Percentiles rank a stretch among this genome's conserved stretches.
phyloP scores from a whole-genome alignment of 2,888 invertebrate genomes.

The Leptopilina myrica region DNA sequence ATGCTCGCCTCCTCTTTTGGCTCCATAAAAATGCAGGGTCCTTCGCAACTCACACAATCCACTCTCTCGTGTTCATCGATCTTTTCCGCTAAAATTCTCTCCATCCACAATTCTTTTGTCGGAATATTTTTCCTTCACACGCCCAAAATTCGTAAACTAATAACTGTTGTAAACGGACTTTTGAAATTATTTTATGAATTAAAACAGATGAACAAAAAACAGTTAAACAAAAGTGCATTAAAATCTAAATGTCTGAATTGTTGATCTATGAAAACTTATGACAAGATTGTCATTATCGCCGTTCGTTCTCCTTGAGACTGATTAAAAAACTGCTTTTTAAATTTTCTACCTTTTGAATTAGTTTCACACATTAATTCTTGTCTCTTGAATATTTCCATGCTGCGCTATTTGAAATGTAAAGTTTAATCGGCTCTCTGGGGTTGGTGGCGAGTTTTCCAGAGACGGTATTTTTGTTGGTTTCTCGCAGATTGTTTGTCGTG shows the following conservation, averaged over 20 bases:
- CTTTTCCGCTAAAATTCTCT: constrained; percentile 3
- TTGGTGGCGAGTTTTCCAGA: constrained; percentile 55
- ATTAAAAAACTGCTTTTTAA: background rate
- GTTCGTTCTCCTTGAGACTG: constrained; percentile 52
- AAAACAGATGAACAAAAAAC: too few relatives aligned
- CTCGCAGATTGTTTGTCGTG: constrained; percentile 37
- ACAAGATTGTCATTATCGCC: constrained; percentile 60
- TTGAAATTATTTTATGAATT: background rate
- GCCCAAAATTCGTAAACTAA: background rate
- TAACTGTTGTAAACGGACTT: background rate
- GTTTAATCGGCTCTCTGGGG: constrained; percentile 66
- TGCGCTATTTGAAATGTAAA: constrained; percentile 65
- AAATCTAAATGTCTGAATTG: constrained; percentile 54
- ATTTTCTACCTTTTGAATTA: too few relatives aligned
- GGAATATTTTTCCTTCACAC: background rate
- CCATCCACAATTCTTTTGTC: background rate
- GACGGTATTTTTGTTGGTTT: constrained; percentile 66
- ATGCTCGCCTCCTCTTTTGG: constrained; percentile 60
- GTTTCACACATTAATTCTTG: background rate
- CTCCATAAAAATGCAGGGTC: constrained; percentile 59
- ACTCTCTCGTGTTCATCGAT: constrained; percentile 23
- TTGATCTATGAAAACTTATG: constrained; percentile 49
- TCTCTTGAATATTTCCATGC: background rate
- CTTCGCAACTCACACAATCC: constrained; percentile 5
- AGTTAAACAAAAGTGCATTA: constrained; percentile 63